Base-by-base conservation (phyloP, 2,888 invertebrate species). In the Cosmopolites sordidus region DNA sequence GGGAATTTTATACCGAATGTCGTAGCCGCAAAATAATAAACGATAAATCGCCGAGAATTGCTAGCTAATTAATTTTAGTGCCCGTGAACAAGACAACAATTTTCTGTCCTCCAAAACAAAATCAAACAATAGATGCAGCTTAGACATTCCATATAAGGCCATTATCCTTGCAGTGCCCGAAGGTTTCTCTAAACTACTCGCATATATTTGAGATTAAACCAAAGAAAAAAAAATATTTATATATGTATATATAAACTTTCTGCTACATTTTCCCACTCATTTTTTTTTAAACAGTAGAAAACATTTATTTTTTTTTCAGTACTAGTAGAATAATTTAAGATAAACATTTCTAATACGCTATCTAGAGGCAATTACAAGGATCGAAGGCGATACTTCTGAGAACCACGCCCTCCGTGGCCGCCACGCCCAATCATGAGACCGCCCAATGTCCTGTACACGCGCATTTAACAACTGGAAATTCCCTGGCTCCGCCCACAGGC, bases 371-470 rank as follows among this genome's bases (percentile, higher is more conserved):
- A 50, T 43, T 43, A 18, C 43, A 37, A 50, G 37, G 14, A 33
- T 18, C 27, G 48, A 43, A 47, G 47, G 42, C 38, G 40, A 16
- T 15, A 14, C 47, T 27, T 52, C 37, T 37, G 33, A 33, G 8
- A 33, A n/a, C 37, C 17, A 33, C 48, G 39, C 52, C 33, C 37
- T 30, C 43, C 48, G 30, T 17, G 42, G 43, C 42, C 48, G 39
- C 16, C 45, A 12, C 12, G n/a, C 12, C 33, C 33, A 33, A 12
- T 3, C 33, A 18, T 41, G 33, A 51, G 42, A 47, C 40, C 47
- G 48, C 43, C 40, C 41, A 48, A 51, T 41, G 51, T 48, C 46
- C 51, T 48, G 56, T 56, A 56, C 51, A 50, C 40, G 45, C 50
- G 54, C 54, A 50, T 41, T 46, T 38, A 49, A 54, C 45, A 54